phyloP scores from a whole-genome alignment of 2,797 vertebrate species.

The Sebastes itinus region DNA sequence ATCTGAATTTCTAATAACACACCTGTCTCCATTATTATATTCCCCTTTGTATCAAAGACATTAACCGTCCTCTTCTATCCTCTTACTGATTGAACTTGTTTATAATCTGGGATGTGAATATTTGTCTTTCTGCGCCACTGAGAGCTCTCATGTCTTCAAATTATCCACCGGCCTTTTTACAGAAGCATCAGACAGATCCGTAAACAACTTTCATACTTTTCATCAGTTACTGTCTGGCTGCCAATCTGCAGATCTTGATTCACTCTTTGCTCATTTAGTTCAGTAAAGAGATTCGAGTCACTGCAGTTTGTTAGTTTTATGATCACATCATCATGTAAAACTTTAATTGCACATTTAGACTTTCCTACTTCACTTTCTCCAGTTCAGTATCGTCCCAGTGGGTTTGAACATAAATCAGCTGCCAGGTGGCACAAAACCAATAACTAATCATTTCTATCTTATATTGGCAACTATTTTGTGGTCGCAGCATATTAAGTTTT shows the following conservation, averaged over 20 bases:
- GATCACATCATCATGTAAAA: neutral
- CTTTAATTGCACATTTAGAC: neutral
- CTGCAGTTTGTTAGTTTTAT: neutral
- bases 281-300: neutral
- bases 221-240: neutral
- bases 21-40: neutral
- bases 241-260: neutral
- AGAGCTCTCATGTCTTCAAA: neutral
- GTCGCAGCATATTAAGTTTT: neutral
- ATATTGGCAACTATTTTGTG: conserved; percentile 1
- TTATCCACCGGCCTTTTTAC: neutral
- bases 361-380: neutral
- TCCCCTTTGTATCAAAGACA: neutral
- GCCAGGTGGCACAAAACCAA: conserved; percentile 16
- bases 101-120: neutral
- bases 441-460: conserved; percentile 1
- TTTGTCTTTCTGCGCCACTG: neutral
- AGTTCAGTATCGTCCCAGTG: neutral
- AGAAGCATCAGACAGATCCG: neutral
- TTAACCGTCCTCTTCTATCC: neutral
- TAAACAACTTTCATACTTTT: neutral
- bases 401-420: conserved; percentile 13
- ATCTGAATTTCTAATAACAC: neutral
- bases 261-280: neutral
- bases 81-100: neutral